These are phyloP conservation scores for Oenanthe melanoleuca DNA, from an alignment of 2,113 vertebrate genomes.

Conservation along the genomic window DNA sequence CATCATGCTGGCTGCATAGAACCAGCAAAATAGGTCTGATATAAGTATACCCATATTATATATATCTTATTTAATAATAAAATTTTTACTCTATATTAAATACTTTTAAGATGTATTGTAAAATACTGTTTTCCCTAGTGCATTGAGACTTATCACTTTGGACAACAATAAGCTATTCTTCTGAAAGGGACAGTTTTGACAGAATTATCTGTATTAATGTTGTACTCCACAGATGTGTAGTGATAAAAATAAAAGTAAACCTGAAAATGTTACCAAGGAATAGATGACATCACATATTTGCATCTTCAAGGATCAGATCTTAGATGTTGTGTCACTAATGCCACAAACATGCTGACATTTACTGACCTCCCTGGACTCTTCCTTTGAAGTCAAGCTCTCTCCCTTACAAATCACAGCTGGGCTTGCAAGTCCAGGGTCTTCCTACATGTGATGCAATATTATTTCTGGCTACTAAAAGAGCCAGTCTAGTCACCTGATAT, in stretches of 20 bases:
- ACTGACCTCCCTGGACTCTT: background rate
- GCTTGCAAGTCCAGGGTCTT: background rate
- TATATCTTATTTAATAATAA: background rate
- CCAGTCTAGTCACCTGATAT: background rate
- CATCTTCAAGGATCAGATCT: background rate
- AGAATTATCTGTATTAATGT: background rate
- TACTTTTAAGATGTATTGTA: background rate
- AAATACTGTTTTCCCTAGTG: background rate
- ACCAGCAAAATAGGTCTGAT: background rate
- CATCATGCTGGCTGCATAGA: background rate
- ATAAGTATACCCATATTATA: background rate
- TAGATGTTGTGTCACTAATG: background rate
- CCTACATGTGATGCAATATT: background rate
- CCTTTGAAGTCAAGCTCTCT: background rate
- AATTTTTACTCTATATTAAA: background rate
- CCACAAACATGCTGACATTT: background rate
- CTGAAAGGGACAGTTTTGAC: background rate
- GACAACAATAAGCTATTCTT: background rate
- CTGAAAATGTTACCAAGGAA: background rate
- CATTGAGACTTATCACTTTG: fast-evolving
- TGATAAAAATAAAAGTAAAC: background rate
- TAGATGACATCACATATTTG: background rate
- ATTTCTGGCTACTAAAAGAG: background rate
- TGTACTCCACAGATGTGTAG: background rate
- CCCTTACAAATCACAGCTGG: background rate